Base-by-base conservation (phyloP, 2,113 vertebrate genomes). In the Cynopterus brachyotis region DNA sequence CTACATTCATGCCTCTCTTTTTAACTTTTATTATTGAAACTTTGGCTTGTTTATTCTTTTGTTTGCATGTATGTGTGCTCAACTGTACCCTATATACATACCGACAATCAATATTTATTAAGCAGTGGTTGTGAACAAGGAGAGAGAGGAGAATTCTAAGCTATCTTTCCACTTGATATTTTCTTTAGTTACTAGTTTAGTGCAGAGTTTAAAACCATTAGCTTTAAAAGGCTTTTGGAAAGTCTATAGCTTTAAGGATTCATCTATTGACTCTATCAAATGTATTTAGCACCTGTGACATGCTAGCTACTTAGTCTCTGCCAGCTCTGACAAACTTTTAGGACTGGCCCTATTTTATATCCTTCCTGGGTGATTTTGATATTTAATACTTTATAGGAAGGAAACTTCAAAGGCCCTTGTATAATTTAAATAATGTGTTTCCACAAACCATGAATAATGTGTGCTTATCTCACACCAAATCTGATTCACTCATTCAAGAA, bases 361-460 rank as follows among this genome's bases (percentile, higher is more conserved):
- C 66, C 12, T 82, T 96, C 47, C 32, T 79, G 69, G 30, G 32
- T 62, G 55, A 83, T 92, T 94, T 89, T 86, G 45, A 11, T 84
- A 45, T 53, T 75, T 95, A 75, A 40, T 67, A 79, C 17, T 70
- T 96, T 91, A 50, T 28, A 70, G 53, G 69, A 89, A 89, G 70
- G 17, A 70, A 85, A 60, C 47, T 59, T 91, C 88, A 91, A 96
- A 89, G 35, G 24, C 42, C 20, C 45, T 64, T 76, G 7, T 70
- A 45, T 70, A 93, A 93, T 69, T 95, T 80, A 91, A 95, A 40
- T 50, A 94, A 8, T 24, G 26, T 72, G 69, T 79, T 85, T 69
- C 35, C 22, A 11, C 75, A 60, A 83, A 85, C 24, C 35, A 24
- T 55, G 37, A 87, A 59, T 66, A 84, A 32, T 37, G 42, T 78